Conservation (phyloP, 2,113 vertebrate species). For the Nymphicus hollandicus region DNA sequence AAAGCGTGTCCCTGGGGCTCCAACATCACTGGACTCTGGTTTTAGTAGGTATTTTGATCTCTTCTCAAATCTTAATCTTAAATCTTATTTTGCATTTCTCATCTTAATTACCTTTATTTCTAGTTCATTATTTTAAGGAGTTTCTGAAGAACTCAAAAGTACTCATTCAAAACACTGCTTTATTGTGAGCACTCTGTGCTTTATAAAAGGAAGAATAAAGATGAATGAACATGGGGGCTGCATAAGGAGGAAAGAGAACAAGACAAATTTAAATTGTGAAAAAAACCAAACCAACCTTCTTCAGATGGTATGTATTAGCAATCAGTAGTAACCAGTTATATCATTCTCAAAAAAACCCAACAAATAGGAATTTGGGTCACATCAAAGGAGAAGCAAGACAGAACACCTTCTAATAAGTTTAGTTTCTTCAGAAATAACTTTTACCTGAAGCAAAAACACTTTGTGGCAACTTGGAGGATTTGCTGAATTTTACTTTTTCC, state of each 20-base stretch:
- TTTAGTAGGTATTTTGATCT: background rate
- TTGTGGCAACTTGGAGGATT: background rate
- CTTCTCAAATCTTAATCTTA: background rate
- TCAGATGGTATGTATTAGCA: background rate
- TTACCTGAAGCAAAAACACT: background rate
- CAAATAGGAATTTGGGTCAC: background rate
- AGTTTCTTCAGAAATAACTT: background rate
- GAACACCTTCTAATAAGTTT: background rate
- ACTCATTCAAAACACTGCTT: background rate
- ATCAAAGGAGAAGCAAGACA: background rate
- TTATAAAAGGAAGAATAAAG: background rate
- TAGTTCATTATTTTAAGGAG: background rate
- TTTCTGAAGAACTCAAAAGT: background rate
- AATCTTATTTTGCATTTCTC: background rate
- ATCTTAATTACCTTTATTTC: background rate
- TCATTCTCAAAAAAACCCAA: background rate
- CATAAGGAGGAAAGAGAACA: background rate
- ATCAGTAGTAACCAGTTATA: background rate
- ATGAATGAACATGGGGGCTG: background rate
- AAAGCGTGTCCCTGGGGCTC: background rate
- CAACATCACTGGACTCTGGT: background rate
- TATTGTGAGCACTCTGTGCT: background rate
- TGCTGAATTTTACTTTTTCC: background rate
- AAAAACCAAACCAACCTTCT: background rate
- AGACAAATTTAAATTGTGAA: background rate